A percentile compares a stretch with the other conserved stretches of the same genome.
These are phyloP conservation scores for Dolichomitus sp. DNA, from an alignment of 2,888 invertebrate genomes.

Conservation along the genomic window DNA sequence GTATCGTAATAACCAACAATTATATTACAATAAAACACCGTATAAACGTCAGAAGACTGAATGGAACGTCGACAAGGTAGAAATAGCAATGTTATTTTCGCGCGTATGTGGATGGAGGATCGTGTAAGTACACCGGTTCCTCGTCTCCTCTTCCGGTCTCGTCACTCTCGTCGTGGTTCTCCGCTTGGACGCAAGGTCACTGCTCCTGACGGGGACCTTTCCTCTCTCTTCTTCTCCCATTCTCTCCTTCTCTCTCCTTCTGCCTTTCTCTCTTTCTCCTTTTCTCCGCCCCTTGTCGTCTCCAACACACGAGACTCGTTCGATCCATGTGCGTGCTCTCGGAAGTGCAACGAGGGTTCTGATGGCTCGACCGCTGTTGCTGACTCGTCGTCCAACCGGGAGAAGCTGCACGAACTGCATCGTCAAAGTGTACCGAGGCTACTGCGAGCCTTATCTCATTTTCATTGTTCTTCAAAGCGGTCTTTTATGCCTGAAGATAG, in stretches of 20 bases:
- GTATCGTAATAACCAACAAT: background rate
- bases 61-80: background rate
- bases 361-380: slow-evolving; percentile 28
- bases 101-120: background rate
- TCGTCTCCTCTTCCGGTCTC: slow-evolving; percentile 2
- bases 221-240: background rate
- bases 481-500: slow-evolving; percentile 1
- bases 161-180: slow-evolving; percentile 2
- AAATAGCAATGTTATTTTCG: background rate
- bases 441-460: slow-evolving; percentile 33
- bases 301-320: slow-evolving; percentile 23
- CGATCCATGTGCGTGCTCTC: slow-evolving; percentile 44
- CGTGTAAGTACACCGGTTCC: background rate
- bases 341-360: slow-evolving; percentile 45
- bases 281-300: background rate
- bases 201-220: slow-evolving; percentile 49
- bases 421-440: slow-evolving; percentile 16
- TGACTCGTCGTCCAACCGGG: slow-evolving; percentile 31
- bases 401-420: slow-evolving; percentile 24
- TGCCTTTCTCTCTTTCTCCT: background rate
- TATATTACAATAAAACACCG: background rate
- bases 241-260: background rate
- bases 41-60: background rate
- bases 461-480: slow-evolving; percentile 33
- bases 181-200: slow-evolving; percentile 43